These are phyloP conservation scores for Ctenosaura bakeri DNA, from an alignment of 2,797 vertebrate genomes.

Conservation along the genomic window DNA sequence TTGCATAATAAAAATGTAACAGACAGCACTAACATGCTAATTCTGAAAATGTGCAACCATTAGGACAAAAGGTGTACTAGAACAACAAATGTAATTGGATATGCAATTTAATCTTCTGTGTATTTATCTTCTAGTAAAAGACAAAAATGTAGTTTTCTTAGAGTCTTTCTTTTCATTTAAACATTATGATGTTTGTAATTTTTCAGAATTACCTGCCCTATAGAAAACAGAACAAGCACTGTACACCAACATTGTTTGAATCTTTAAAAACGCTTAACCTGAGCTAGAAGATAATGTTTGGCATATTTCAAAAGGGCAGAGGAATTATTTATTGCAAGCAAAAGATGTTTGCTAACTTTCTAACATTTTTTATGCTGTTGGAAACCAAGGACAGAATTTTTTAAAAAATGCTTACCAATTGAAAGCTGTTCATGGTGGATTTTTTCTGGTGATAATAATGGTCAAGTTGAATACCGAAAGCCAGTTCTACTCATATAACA, in stretches of 20 bases:
- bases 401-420: constrained; percentile 15
- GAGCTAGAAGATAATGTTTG: too few species aligned
- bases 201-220: neutral
- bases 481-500: neutral
- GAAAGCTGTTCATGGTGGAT: constrained; percentile 14
- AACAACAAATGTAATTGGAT: too few species aligned
- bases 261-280: neutral
- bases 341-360: neutral
- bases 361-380: constrained; percentile 46
- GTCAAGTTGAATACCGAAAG: fast-evolving
- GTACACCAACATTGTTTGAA: neutral
- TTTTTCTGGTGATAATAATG: constrained; percentile 29
- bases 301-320: neutral
- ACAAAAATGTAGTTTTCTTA: neutral
- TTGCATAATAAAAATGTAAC: too few species aligned
- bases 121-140: neutral
- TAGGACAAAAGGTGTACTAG: neutral
- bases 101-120: neutral
- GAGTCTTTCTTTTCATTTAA: neutral
- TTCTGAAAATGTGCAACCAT: neutral
- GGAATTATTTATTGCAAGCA: neutral
- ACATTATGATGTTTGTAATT: neutral
- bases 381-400: constrained; percentile 45
- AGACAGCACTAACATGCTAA: too few species aligned
- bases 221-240: neutral